phyloP scores from a whole-genome alignment of 2,113 vertebrate genomes.

The Poeciliopsis occidentalis region DNA sequence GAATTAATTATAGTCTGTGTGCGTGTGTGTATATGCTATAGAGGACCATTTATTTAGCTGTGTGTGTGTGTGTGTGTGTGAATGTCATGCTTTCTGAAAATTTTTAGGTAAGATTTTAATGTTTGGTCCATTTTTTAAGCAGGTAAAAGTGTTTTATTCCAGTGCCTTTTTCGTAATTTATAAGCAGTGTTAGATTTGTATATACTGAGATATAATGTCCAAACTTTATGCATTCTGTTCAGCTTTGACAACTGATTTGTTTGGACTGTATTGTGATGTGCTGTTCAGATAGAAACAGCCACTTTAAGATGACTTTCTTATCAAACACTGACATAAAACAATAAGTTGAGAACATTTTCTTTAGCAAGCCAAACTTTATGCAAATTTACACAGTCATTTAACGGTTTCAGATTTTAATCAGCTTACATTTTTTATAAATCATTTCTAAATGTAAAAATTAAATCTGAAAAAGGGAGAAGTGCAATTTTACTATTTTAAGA shows the following conservation, averaged over 20 bases:
- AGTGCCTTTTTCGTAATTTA: background rate
- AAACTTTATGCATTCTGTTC: background rate
- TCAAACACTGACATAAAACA: too few species aligned
- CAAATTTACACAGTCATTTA: too few species aligned
- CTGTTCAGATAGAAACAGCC: background rate
- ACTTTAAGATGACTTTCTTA: background rate
- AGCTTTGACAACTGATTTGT: background rate
- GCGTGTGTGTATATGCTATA: conserved; percentile 8
- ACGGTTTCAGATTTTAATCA: too few species aligned
- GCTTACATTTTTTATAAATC: too few species aligned
- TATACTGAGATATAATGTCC: background rate
- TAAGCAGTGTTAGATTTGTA: background rate
- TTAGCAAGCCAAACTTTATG: too few species aligned
- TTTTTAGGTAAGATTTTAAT: background rate
- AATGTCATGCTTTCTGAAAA: background rate
- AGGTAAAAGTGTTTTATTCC: background rate
- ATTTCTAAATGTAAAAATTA: too few species aligned
- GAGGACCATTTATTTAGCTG: too few species aligned
- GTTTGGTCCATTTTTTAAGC: background rate
- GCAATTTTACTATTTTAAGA: too few species aligned
- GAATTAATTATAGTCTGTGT: conserved; percentile 7
- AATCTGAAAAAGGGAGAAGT: too few species aligned
- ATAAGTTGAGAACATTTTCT: too few species aligned
- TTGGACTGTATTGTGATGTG: background rate
- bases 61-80: background rate